A percentile compares a stretch with the other conserved stretches of the same genome.
These are phyloP conservation scores for Trogon surrucura DNA, from an alignment of 2,113 vertebrate genomes.

Conservation along the genomic window DNA sequence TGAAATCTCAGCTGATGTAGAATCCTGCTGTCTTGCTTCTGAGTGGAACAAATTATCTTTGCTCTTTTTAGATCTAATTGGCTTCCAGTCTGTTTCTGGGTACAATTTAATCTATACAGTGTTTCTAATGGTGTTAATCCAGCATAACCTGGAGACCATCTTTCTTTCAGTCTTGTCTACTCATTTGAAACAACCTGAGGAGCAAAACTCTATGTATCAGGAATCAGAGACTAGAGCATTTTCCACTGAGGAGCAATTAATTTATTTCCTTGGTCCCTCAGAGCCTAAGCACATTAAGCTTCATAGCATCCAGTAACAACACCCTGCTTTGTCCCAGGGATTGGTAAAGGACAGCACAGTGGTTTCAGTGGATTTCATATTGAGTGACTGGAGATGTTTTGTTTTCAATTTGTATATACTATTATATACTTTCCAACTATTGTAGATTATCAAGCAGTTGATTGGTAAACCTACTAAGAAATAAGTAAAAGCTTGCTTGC, in stretches of 20 bases:
- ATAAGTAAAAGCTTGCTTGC: not conserved
- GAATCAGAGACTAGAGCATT: not conserved
- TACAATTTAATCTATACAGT: not conserved
- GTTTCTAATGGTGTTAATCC: not conserved
- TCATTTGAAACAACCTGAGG: not conserved
- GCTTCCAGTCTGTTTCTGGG: not conserved
- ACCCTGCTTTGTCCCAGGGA: not conserved
- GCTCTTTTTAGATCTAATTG: not conserved
- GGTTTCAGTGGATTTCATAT: not conserved
- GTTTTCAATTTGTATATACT: not conserved
- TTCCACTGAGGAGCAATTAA: not conserved
- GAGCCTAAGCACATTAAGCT: not conserved
- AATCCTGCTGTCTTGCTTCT: not conserved
- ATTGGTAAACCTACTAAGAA: not conserved
- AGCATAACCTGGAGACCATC: not conserved
- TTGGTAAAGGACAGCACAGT: not conserved
- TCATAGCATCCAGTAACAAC: not conserved
- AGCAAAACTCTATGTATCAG: not conserved
- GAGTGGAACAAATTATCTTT: not conserved
- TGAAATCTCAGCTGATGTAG: not conserved
- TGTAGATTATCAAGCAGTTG: not conserved
- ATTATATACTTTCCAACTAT: not conserved
- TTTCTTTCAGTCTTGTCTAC: not conserved
- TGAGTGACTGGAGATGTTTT: not conserved
- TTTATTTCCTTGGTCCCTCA: not conserved